Conservation (phyloP, 2,113 vertebrate genomes). For the Planiliza haematocheilus region DNA sequence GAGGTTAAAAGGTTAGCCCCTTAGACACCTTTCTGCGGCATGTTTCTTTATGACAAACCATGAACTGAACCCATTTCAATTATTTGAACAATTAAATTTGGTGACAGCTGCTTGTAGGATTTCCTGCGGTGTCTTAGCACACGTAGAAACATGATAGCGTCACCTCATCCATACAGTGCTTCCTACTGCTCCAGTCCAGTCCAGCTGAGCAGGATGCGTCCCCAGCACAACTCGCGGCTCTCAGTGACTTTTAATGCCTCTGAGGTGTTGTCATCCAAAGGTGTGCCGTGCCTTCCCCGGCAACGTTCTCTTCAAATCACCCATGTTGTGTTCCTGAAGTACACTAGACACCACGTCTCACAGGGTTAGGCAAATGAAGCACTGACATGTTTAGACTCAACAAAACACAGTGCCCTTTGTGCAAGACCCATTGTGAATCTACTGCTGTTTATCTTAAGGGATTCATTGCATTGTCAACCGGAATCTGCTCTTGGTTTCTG, state of each 20-base stretch:
- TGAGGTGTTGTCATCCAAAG: not conserved
- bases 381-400: not conserved
- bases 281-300: not conserved
- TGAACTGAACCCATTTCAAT: slow-evolving; percentile 19
- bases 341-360: not conserved
- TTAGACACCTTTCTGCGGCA: slow-evolving; percentile 13
- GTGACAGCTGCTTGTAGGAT: slow-evolving; percentile 6
- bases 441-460: not conserved
- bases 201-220: slow-evolving; percentile 27
- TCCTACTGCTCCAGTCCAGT: not conserved
- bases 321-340: not conserved
- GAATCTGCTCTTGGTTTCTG: not conserved
- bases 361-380: not conserved
- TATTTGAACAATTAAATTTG: not conserved
- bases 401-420: not conserved
- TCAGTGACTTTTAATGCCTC: not conserved
- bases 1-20: not conserved
- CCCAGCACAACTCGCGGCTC: not conserved
- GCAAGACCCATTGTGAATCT: not conserved
- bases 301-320: not conserved
- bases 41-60: slow-evolving; percentile 19
- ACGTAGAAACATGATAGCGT: slow-evolving; percentile 20
- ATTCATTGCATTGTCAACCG: slow-evolving; percentile 7
- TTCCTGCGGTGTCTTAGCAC: not conserved
- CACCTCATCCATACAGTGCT: slow-evolving; percentile 28